Evolutionary conservation across 2,888 invertebrate species (phyloP).

Genomic region (Dryadula phaetusa): DNA sequence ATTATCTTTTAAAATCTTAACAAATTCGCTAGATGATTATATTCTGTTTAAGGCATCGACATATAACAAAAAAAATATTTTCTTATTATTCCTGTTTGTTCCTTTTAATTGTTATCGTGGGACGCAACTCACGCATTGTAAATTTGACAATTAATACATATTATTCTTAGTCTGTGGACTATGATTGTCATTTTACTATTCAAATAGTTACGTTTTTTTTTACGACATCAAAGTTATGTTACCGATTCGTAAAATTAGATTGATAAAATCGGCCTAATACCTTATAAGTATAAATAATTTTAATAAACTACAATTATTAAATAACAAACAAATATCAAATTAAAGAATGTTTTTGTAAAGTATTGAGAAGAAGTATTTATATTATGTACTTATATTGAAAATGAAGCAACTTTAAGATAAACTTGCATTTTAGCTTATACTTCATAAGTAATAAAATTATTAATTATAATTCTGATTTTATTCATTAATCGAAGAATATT

Average conservation of each 20-base stretch:
- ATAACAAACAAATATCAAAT: not conserved
- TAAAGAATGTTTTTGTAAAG: not conserved
- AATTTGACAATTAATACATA: slow-evolving; percentile 46
- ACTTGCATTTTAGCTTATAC: too few relatives aligned
- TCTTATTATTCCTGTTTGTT: slow-evolving; percentile 38
- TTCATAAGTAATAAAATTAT: too few relatives aligned
- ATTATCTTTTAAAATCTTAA: slow-evolving; percentile 21
- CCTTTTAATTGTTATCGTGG: slow-evolving; percentile 43
- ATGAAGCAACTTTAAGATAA: too few relatives aligned
- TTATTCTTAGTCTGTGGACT: slow-evolving; percentile 14
- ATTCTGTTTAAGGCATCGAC: slow-evolving; percentile 32
- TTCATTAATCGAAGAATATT: too few relatives aligned
- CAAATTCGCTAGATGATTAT: slow-evolving; percentile 31
- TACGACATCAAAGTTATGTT: not conserved
- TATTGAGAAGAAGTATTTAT: not conserved
- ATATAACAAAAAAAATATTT: slow-evolving; percentile 40
- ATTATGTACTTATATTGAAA: too few relatives aligned
- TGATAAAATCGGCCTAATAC: not conserved
- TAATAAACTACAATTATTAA: not conserved
- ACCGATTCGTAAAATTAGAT: not conserved
- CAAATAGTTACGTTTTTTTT: slow-evolving; percentile 1
- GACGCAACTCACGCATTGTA: slow-evolving; percentile 48
- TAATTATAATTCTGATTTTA: too few relatives aligned
- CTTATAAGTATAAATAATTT: not conserved
- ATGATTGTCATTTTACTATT: slow-evolving; percentile 13